These are phyloP conservation scores for Percina caprodes DNA, from an alignment of 2,113 vertebrate species.

Conservation along the genomic window DNA sequence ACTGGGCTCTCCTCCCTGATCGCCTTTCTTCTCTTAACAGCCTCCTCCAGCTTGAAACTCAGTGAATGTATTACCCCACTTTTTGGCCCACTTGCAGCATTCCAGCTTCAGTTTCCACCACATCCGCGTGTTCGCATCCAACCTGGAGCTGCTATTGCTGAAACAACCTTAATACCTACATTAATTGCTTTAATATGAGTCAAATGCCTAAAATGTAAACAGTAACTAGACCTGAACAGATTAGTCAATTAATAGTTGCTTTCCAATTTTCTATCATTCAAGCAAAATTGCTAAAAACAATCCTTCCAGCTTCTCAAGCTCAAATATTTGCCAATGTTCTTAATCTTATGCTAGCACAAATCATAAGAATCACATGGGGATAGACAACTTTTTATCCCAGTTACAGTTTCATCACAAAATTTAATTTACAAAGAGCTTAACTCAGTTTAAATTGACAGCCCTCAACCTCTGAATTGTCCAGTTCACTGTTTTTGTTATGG, in stretches of 20 bases:
- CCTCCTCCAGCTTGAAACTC: neutral
- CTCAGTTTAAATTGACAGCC: neutral
- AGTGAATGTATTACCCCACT: neutral
- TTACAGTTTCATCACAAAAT: too few relatives aligned
- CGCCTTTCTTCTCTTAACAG: neutral
- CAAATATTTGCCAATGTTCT: too few relatives aligned
- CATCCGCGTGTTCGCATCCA: neutral
- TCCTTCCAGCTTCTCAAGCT: neutral
- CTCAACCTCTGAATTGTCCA: neutral
- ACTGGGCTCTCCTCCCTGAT: neutral
- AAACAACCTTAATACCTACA: neutral
- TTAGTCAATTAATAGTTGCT: neutral
- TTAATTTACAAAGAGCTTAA: neutral
- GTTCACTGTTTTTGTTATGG: neutral
- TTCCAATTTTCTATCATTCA: too few relatives aligned
- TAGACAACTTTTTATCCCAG: neutral
- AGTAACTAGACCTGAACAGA: neutral
- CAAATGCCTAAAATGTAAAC: neutral
- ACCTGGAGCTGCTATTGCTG: neutral
- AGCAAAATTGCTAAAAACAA: too few relatives aligned
- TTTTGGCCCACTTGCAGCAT: slow-evolving; percentile 1
- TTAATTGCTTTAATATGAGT: neutral
- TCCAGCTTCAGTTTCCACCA: neutral
- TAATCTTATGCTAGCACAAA: too few relatives aligned
- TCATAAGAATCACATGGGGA: neutral